phyloP scores from a whole-genome alignment of 2,888 invertebrate species.

The Watsonalla binaria region DNA sequence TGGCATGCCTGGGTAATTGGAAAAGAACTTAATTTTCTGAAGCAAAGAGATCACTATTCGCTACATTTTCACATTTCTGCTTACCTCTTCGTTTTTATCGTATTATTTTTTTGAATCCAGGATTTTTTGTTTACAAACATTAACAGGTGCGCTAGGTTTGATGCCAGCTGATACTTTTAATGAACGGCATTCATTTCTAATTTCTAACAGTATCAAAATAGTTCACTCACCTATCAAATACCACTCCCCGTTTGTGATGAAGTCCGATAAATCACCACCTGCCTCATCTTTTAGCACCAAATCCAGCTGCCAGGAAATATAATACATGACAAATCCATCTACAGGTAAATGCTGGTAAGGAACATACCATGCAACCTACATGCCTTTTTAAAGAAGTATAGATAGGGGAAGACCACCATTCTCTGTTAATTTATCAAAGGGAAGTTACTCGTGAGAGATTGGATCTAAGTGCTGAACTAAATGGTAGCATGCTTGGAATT shows the following conservation, averaged over 20 bases:
- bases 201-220: background rate
- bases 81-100: too few species aligned
- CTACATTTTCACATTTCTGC: too few species aligned
- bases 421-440: conserved; percentile 11
- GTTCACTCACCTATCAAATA: conserved; percentile 93
- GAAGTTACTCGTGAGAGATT: conserved; percentile 43
- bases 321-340: background rate
- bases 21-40: conserved; percentile 2
- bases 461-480: conserved; percentile 29
- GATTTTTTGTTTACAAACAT: too few species aligned
- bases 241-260: conserved; percentile 99
- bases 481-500: conserved; percentile 23
- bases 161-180: too few species aligned
- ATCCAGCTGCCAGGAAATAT: conserved; percentile 85
- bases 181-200: background rate
- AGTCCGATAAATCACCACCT: conserved; percentile 97
- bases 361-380: conserved; percentile 2
- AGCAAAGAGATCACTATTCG: too few species aligned
- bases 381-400: conserved; percentile 5
- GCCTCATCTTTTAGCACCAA: conserved; percentile 95
- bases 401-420: conserved; percentile 1
- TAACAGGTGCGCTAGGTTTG: too few species aligned
- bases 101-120: too few species aligned
- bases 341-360: background rate
- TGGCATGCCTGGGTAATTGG: conserved; percentile 85